A percentile compares a stretch with the other conserved stretches of the same genome.
These are phyloP conservation scores for Litoditis marina DNA, from an alignment of 2,888 invertebrate species.

Conservation along the genomic window DNA sequence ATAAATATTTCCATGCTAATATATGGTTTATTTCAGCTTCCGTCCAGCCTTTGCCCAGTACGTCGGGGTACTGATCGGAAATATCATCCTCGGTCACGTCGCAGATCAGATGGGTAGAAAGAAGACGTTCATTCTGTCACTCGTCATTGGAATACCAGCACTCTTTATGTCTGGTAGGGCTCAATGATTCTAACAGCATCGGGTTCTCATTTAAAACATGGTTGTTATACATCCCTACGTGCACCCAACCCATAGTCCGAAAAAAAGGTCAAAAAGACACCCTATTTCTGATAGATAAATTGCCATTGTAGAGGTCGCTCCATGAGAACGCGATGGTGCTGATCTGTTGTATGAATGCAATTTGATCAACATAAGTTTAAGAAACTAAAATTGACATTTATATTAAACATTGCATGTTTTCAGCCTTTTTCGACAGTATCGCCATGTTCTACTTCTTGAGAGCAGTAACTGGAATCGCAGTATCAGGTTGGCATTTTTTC, in stretches of 20 bases:
- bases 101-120: slow-evolving; percentile 36
- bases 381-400: too few species aligned
- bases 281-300: too few species aligned
- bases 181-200: not conserved
- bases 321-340: too few species aligned
- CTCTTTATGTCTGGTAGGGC: slow-evolving; percentile 23
- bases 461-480: slow-evolving; percentile 39
- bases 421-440: slow-evolving; percentile 33
- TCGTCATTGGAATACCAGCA: slow-evolving; percentile 36
- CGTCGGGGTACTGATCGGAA: slow-evolving; percentile 42
- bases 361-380: too few species aligned
- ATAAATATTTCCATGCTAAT: too few species aligned
- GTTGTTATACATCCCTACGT: too few species aligned
- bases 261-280: too few species aligned
- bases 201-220: not conserved
- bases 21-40: slow-evolving; percentile 29
- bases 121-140: slow-evolving; percentile 39
- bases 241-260: too few species aligned
- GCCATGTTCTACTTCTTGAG: slow-evolving; percentile 36
- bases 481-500: slow-evolving; percentile 21
- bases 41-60: slow-evolving; percentile 44
- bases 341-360: too few species aligned
- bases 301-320: too few species aligned
- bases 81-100: slow-evolving; percentile 35
- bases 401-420: not conserved